These are phyloP conservation scores for Dysdera silvatica DNA, from an alignment of 1,140 invertebrate species.

Conservation along the genomic window DNA sequence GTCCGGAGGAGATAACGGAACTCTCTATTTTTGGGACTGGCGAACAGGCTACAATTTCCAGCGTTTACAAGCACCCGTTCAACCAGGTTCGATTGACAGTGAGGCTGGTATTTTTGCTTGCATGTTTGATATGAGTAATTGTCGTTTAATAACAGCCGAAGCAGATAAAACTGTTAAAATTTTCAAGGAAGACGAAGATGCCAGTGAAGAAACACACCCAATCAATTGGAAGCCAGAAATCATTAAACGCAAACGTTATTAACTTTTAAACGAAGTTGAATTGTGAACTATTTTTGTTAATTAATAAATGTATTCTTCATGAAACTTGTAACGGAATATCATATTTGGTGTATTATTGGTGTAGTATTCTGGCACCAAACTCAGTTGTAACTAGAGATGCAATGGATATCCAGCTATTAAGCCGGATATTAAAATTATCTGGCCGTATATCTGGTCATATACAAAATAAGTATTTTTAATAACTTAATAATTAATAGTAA, in stretches of 20 bases:
- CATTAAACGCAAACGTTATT: conserved; percentile 57
- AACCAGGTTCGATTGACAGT: conserved; percentile 99
- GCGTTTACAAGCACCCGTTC: conserved; percentile 78
- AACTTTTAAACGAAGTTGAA: too few species aligned
- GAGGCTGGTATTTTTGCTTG: conserved; percentile 95
- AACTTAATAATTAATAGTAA: too few species aligned
- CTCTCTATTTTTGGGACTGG: conserved; percentile 98
- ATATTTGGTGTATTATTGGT: too few species aligned
- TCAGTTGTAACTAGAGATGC: too few species aligned
- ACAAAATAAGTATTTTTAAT: too few species aligned
- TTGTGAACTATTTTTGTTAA: too few species aligned
- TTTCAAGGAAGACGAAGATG: conserved; percentile 94
- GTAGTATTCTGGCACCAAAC: too few species aligned
- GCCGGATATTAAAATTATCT: too few species aligned
- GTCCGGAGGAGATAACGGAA: conserved; percentile 98
- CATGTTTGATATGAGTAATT: conserved; percentile 88
- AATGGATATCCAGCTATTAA: too few species aligned
- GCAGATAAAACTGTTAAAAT: conserved; percentile 99
- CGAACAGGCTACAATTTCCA: conserved; percentile 97
- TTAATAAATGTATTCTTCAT: too few species aligned
- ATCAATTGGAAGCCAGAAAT: conserved; percentile 96
- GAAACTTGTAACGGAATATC: too few species aligned
- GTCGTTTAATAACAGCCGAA: conserved; percentile 88
- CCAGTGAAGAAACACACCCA: conserved; percentile 92
- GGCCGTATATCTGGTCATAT: too few species aligned